These are phyloP conservation scores for Sorex fumeus DNA, from an alignment of 2,113 vertebrate genomes.

Conservation along the genomic window DNA sequence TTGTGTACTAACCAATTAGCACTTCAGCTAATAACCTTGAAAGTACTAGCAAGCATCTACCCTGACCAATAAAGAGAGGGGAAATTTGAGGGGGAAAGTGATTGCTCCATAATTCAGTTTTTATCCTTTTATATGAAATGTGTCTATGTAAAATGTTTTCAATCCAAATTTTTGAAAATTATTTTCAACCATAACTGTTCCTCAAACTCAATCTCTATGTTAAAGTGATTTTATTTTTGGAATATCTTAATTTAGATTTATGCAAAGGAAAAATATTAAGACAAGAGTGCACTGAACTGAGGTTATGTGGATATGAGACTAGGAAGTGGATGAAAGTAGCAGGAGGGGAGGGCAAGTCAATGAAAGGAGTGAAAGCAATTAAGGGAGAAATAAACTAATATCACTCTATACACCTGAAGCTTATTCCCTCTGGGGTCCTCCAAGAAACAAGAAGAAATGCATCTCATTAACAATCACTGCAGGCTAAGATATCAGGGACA, in stretches of 20 bases:
- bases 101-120: slow-evolving; percentile 44
- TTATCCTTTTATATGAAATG: background rate
- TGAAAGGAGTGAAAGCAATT: too few relatives aligned
- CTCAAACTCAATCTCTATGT: too few relatives aligned
- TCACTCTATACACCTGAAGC: background rate
- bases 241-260: background rate
- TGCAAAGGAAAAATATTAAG: slow-evolving; percentile 33
- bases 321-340: background rate
- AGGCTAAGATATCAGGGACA: background rate
- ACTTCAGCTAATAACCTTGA: slow-evolving; percentile 66
- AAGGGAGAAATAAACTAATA: too few relatives aligned
- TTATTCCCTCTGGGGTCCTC: background rate
- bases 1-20: slow-evolving; percentile 71
- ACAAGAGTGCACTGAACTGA: background rate
- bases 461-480: background rate
- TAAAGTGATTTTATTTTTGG: too few relatives aligned
- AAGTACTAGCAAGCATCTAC: slow-evolving; percentile 52
- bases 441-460: background rate
- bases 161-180: background rate
- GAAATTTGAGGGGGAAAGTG: background rate
- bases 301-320: background rate
- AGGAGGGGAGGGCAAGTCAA: background rate
- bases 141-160: slow-evolving; percentile 36
- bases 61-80: slow-evolving; percentile 4
- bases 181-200: too few relatives aligned